Evolutionary conservation across 2,797 vertebrate genomes (phyloP).

Genomic region (Anguilla marmorata): DNA sequence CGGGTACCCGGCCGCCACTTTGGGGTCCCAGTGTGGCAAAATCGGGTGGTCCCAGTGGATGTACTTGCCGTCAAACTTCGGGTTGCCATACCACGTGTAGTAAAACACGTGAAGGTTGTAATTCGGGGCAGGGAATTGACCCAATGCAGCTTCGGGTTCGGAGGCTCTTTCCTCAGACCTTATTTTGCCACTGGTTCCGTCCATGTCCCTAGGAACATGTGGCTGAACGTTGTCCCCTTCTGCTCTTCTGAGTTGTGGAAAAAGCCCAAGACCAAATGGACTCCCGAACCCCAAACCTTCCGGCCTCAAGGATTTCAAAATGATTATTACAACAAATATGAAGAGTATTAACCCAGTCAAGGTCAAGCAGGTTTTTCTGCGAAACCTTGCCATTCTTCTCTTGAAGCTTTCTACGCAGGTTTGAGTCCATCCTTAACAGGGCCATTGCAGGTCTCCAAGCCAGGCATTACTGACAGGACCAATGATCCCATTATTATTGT

Average conservation of each 20-base stretch:
- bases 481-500: neutral
- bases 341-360: constrained; percentile 80
- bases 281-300: constrained; percentile 74
- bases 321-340: constrained; percentile 80
- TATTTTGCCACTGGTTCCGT: neutral
- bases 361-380: constrained; percentile 82
- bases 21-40: constrained; percentile 90
- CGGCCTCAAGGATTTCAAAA: constrained; percentile 82
- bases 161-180: constrained; percentile 41
- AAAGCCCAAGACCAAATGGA: constrained; percentile 71
- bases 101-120: constrained; percentile 93
- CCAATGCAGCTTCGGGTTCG: constrained; percentile 59
- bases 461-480: neutral
- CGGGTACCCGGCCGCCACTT: constrained; percentile 84
- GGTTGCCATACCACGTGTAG: constrained; percentile 93
- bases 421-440: neutral
- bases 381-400: constrained; percentile 87
- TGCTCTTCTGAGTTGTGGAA: constrained; percentile 64
- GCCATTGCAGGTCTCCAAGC: neutral
- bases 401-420: constrained; percentile 28
- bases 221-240: constrained; percentile 52
- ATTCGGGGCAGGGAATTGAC: constrained; percentile 80
- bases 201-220: constrained; percentile 24
- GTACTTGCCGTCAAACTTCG: constrained; percentile 88
- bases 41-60: constrained; percentile 93